phyloP scores from a whole-genome alignment of 2,888 invertebrate genomes.

The Cataglyphis cursor region DNA sequence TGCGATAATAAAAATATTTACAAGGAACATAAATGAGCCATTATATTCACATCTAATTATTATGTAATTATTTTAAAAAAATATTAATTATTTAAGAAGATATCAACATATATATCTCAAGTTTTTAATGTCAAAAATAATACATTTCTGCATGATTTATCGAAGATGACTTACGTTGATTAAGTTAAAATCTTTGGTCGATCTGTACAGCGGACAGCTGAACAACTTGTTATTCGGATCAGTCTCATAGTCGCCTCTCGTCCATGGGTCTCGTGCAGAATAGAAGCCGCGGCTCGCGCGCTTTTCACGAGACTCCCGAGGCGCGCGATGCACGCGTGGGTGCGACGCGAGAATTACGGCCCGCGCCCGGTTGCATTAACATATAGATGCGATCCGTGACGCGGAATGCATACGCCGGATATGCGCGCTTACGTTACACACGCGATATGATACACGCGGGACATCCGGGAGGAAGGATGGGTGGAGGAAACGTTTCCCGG shows the following conservation, averaged over 20 bases:
- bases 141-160: background rate
- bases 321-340: slow-evolving; percentile 56
- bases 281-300: slow-evolving; percentile 1
- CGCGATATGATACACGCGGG: slow-evolving; percentile 42
- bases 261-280: background rate
- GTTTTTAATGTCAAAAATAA: background rate
- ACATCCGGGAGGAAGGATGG: background rate
- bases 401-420: slow-evolving; percentile 73
- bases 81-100: background rate
- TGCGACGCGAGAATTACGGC: slow-evolving; percentile 73
- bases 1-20: background rate
- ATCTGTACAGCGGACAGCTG: background rate
- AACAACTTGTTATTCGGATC: background rate
- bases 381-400: slow-evolving; percentile 84
- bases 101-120: background rate
- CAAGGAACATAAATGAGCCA: background rate
- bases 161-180: background rate
- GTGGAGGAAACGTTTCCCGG: background rate
- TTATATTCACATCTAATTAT: background rate
- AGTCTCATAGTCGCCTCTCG: background rate
- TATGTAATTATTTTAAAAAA: background rate
- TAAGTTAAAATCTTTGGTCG: background rate
- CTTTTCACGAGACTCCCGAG: slow-evolving; percentile 52
- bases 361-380: slow-evolving; percentile 80
- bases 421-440: slow-evolving; percentile 52